phyloP scores from a whole-genome alignment of 2,888 invertebrate genomes.

The Lobophora halterata region DNA sequence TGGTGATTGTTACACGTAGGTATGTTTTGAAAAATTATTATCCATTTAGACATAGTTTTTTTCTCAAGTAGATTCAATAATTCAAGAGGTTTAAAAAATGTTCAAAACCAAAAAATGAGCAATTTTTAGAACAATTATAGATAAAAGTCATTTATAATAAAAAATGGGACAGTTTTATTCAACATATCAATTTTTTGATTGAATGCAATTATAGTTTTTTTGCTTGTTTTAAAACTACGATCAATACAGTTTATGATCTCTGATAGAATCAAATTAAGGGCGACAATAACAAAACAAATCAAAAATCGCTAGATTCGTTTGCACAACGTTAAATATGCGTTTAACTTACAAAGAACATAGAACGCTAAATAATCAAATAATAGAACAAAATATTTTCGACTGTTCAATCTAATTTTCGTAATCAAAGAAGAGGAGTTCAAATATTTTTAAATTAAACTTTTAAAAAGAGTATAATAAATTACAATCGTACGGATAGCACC shows the following conservation, averaged over 20 bases:
- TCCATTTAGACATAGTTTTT: slow-evolving; percentile 1
- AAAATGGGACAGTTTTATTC: slow-evolving; percentile 52
- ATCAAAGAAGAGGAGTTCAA: slow-evolving; percentile 43
- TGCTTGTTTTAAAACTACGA: slow-evolving; percentile 38
- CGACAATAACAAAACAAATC: slow-evolving; percentile 62
- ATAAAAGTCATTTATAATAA: slow-evolving; percentile 49
- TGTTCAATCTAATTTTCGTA: slow-evolving; percentile 30
- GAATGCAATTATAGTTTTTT: slow-evolving; percentile 36
- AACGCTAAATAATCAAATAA: slow-evolving; percentile 20
- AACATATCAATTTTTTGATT: slow-evolving; percentile 64
- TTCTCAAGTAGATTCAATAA: slow-evolving; percentile 2
- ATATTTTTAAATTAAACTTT: slow-evolving; percentile 49
- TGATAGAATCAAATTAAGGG: slow-evolving; percentile 38
- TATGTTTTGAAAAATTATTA: slow-evolving; percentile 1
- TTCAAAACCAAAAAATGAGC: slow-evolving; percentile 27
- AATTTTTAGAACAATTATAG: slow-evolving; percentile 55
- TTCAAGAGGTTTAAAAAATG: slow-evolving; percentile 4
- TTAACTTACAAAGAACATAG: too few species aligned
- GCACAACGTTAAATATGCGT: slow-evolving; percentile 30
- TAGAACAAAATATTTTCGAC: slow-evolving; percentile 31
- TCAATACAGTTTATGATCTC: slow-evolving; percentile 32
- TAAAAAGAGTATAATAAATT: slow-evolving; percentile 48
- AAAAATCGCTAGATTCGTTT: slow-evolving; percentile 49
- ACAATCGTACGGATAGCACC: slow-evolving; percentile 41
- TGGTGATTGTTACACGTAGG: slow-evolving; percentile 7